phyloP scores from a whole-genome alignment of 2,797 vertebrate genomes.

The Crocodylus rhombifer region DNA sequence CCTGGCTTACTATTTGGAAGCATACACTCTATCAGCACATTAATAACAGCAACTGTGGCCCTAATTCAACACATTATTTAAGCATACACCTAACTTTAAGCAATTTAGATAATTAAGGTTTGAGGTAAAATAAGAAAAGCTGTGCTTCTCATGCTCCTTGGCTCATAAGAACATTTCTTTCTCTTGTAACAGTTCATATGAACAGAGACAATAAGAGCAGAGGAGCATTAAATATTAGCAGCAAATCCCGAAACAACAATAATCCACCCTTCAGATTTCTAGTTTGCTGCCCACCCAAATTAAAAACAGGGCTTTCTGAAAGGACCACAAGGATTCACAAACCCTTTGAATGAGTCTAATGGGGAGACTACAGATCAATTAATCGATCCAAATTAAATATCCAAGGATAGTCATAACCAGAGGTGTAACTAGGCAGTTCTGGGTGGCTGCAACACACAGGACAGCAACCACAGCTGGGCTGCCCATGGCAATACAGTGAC shows the following conservation, averaged over 20 bases:
- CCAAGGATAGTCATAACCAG: too few species aligned
- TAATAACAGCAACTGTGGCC: neutral
- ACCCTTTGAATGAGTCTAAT: neutral
- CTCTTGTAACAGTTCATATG: conserved; percentile 2
- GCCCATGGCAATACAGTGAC: too few species aligned
- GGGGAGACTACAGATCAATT: neutral
- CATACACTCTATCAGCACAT: neutral
- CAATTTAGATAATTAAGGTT: conserved; percentile 56
- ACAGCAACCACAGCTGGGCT: too few species aligned
- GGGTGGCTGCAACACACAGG: too few species aligned
- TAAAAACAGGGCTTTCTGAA: neutral
- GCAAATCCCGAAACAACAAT: conserved; percentile 18
- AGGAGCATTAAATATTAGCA: conserved; percentile 5
- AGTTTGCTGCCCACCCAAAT: conserved; percentile 1
- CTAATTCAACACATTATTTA: neutral
- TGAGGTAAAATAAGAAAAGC: conserved; percentile 52
- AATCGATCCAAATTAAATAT: too few species aligned
- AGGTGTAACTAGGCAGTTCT: too few species aligned
- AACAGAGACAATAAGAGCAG: neutral
- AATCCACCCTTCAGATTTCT: neutral
- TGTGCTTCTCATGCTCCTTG: neutral
- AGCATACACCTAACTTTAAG: neutral
- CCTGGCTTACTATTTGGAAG: neutral
- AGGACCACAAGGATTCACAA: neutral
- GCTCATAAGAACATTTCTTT: neutral